Evolutionary conservation across 2,797 vertebrate species (phyloP).

Genomic region (Craterocephalus amniculus): DNA sequence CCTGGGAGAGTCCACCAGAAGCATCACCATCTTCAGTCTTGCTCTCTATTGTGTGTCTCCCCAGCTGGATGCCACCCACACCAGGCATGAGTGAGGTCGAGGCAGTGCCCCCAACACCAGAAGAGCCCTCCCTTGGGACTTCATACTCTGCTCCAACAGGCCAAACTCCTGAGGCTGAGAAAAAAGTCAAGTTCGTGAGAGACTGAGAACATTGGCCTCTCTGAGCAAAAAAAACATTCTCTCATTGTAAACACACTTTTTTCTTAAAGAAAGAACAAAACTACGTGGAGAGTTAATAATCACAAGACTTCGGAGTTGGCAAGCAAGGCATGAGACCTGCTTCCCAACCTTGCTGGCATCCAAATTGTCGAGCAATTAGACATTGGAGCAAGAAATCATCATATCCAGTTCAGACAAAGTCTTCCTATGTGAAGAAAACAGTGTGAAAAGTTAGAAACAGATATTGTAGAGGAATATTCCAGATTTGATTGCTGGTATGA

Average conservation of each 20-base stretch:
- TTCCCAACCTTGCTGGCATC: slow-evolving; percentile 72
- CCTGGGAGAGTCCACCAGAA: slow-evolving; percentile 79
- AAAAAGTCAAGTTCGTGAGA: slow-evolving; percentile 63
- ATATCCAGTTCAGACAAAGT: slow-evolving; percentile 42
- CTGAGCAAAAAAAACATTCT: slow-evolving; percentile 62
- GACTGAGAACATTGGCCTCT: slow-evolving; percentile 74
- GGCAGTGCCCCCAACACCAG: slow-evolving; percentile 77
- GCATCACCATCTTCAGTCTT: slow-evolving; percentile 76
- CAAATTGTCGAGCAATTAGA: slow-evolving; percentile 77
- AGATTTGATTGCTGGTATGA: not conserved
- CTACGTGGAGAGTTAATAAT: slow-evolving; percentile 69
- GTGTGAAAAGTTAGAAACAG: slow-evolving; percentile 18
- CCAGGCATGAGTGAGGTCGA: slow-evolving; percentile 80
- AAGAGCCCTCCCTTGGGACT: slow-evolving; percentile 69
- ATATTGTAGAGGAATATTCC: slow-evolving; percentile 3
- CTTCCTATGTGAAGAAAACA: slow-evolving; percentile 21
- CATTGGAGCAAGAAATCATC: slow-evolving; percentile 42
- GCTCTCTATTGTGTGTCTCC: slow-evolving; percentile 75
- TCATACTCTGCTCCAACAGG: slow-evolving; percentile 72
- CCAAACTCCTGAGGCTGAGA: slow-evolving; percentile 80
- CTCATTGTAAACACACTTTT: slow-evolving; percentile 65
- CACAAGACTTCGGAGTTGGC: slow-evolving; percentile 68
- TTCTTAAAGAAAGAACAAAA: slow-evolving; percentile 67
- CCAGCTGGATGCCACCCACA: slow-evolving; percentile 83
- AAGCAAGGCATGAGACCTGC: slow-evolving; percentile 51